These are phyloP conservation scores for Neostethus bicornis DNA, from an alignment of 2,797 vertebrate species.

Conservation along the genomic window DNA sequence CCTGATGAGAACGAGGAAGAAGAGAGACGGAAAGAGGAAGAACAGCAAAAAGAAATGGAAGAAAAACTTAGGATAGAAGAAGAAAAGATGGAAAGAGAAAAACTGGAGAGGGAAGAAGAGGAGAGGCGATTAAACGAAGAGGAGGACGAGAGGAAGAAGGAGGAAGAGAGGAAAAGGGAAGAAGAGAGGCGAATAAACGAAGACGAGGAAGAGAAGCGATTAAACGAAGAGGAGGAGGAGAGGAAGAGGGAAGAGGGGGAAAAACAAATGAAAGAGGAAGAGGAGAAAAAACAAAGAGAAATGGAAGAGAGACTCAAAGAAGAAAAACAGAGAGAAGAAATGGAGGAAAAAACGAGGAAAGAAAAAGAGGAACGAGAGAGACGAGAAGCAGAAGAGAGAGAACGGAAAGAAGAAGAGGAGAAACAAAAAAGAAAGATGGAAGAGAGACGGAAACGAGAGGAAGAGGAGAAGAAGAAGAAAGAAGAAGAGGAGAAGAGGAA, in stretches of 20 bases:
- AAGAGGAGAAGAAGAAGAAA: conserved; percentile 40
- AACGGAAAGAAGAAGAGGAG: conserved; percentile 23
- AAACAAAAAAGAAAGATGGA: conserved; percentile 27
- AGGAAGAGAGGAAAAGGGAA: conserved; percentile 30
- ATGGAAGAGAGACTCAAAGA: conserved; percentile 25
- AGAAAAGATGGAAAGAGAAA: conserved; percentile 44
- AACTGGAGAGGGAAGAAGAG: conserved; percentile 35
- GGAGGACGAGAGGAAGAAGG: too few relatives aligned
- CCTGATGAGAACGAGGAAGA: conserved; percentile 42
- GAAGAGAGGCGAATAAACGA: conserved; percentile 22
- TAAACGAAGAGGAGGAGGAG: conserved; percentile 36
- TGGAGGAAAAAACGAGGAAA: conserved; percentile 24
- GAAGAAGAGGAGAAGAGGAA: conserved; percentile 37
- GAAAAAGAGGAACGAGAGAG: conserved; percentile 30
- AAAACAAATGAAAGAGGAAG: conserved; percentile 40
- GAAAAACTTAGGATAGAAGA: conserved; percentile 50
- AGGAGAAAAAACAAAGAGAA: conserved; percentile 41
- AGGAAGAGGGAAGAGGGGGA: conserved; percentile 34
- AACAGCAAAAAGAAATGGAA: conserved; percentile 35
- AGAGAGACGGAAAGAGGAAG: conserved; percentile 49
- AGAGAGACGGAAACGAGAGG: conserved; percentile 7
- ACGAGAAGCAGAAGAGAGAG: conserved; percentile 30
- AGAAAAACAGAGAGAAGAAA: conserved; percentile 41
- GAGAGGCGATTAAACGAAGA: conserved; percentile 41
- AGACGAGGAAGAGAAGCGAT: conserved; percentile 35